These are phyloP conservation scores for Ophonus ardosiacus DNA, from an alignment of 2,888 invertebrate genomes.

Conservation along the genomic window DNA sequence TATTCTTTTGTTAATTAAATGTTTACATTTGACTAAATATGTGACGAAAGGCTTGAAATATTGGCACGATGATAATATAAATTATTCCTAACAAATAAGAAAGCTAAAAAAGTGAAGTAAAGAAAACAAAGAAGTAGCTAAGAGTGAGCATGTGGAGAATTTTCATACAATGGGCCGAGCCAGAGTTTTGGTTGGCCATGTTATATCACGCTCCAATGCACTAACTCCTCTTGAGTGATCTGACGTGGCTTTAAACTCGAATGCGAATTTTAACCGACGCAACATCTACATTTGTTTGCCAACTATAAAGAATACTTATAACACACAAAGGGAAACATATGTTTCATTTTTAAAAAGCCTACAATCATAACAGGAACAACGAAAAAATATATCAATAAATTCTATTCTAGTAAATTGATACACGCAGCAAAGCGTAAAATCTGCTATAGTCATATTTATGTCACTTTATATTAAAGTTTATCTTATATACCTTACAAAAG, in stretches of 20 bases:
- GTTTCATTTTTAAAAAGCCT: neutral
- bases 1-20: conserved; percentile 51
- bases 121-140: neutral
- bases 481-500: too few relatives aligned
- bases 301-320: neutral
- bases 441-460: too few relatives aligned
- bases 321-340: neutral
- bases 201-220: conserved; percentile 6
- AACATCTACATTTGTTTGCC: neutral
- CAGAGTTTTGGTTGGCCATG: conserved; percentile 13
- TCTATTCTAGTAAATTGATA: too few relatives aligned
- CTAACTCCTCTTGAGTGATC: conserved; percentile 38
- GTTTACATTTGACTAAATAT: conserved; percentile 26
- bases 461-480: too few relatives aligned
- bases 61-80: neutral
- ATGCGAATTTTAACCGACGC: neutral
- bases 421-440: too few relatives aligned
- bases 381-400: too few relatives aligned
- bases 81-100: neutral
- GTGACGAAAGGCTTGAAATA: conserved; percentile 21
- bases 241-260: conserved; percentile 17
- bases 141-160: neutral
- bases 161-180: conserved; percentile 27
- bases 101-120: neutral
- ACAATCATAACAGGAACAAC: neutral